These are phyloP conservation scores for Hydrolagus colliei DNA, from an alignment of 2,797 vertebrate genomes.

Conservation along the genomic window DNA sequence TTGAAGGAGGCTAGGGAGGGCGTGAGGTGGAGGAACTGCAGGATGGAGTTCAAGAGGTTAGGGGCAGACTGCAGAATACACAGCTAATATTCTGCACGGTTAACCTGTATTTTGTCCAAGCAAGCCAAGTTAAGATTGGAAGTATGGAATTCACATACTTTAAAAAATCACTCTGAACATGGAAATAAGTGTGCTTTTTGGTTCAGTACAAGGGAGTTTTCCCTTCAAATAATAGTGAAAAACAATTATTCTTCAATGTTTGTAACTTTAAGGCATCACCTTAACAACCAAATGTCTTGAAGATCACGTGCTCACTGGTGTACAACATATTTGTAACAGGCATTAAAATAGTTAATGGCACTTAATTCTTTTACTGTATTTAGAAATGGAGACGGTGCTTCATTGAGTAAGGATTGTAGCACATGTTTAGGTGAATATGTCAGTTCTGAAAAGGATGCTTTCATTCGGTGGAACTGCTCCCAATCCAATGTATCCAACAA, in stretches of 20 bases:
- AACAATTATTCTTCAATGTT: background rate
- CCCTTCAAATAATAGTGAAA: too few species aligned
- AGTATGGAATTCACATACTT: too few species aligned
- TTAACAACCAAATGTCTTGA: background rate
- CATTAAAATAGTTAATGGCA: background rate
- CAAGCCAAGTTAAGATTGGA: too few species aligned
- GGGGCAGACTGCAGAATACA: too few species aligned
- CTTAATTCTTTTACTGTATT: background rate
- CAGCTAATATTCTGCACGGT: too few species aligned
- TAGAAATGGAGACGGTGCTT: background rate
- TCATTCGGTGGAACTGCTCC: background rate
- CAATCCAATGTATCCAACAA: background rate
- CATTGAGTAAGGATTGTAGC: background rate
- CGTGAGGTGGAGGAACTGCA: too few species aligned
- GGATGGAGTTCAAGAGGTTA: too few species aligned
- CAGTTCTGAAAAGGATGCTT: background rate
- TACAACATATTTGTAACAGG: background rate
- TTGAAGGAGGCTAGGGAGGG: too few species aligned
- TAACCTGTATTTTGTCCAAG: too few species aligned
- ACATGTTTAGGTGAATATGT: background rate
- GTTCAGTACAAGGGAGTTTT: too few species aligned
- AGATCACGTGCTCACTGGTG: background rate
- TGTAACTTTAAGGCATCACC: background rate
- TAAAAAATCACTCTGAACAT: too few species aligned
- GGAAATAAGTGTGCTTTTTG: too few species aligned